Conservation (phyloP, 2,888 invertebrate species). For the Patella ulyssiponensis region DNA sequence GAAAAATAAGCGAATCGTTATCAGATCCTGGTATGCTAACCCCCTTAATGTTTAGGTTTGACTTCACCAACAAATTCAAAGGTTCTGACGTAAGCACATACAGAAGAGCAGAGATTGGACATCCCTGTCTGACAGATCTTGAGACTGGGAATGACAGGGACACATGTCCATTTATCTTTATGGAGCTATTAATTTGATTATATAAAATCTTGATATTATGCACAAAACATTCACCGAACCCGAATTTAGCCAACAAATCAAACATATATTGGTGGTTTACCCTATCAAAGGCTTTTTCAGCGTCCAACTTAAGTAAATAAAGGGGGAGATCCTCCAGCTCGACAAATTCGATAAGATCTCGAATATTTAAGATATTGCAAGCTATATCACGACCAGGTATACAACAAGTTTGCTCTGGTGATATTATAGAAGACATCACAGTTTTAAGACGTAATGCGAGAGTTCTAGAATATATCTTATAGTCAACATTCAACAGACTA, state of each 20-base stretch:
- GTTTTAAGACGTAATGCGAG: conserved; percentile 34
- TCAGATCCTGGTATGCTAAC: background rate
- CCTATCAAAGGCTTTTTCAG: conserved; percentile 49
- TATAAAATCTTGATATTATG: conserved; percentile 44
- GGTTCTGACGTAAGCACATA: background rate
- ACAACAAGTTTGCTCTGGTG: conserved; percentile 43
- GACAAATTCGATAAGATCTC: conserved; percentile 40
- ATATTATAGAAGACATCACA: conserved; percentile 35
- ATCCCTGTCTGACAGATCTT: background rate
- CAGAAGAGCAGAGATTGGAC: background rate
- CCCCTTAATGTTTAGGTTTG: background rate
- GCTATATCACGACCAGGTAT: conserved; percentile 42
- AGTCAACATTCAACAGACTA: conserved; percentile 43
- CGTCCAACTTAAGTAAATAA: conserved; percentile 43
- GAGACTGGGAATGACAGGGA: conserved; percentile 17
- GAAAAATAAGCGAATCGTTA: background rate
- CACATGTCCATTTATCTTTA: conserved; percentile 39
- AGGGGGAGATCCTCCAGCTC: conserved; percentile 37
- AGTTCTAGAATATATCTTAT: conserved; percentile 44
- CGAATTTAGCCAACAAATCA: conserved; percentile 37
- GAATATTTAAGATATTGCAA: conserved; percentile 42
- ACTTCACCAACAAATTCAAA: background rate
- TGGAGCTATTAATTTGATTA: conserved; percentile 33
- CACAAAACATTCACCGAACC: conserved; percentile 40
- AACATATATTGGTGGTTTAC: conserved; percentile 42